A percentile compares a stretch with the other conserved stretches of the same genome.
Evolutionary conservation across 1,140 invertebrate genomes (phyloP).

Genomic region (Conopomorpha cramerella): DNA sequence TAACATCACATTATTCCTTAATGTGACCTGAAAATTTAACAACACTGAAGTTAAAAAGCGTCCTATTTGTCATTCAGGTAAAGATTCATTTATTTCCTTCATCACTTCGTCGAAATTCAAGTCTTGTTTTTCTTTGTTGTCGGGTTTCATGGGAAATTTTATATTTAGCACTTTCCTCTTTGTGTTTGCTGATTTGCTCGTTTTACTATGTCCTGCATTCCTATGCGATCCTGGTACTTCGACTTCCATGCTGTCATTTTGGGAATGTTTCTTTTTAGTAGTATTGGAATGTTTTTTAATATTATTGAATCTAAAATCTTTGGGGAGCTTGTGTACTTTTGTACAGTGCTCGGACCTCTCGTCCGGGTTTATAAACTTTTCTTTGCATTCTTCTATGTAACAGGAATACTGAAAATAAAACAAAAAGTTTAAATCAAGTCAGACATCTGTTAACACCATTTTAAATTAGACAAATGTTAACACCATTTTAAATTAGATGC

Average conservation of each 20-base stretch:
- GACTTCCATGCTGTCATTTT: conserved; percentile 3
- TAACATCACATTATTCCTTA: too few species aligned
- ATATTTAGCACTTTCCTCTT: conserved; percentile 5
- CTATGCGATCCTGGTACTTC: too few species aligned
- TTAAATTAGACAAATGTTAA: conserved; percentile 17
- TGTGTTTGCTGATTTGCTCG: too few species aligned
- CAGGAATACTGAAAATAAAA: conserved; percentile 65
- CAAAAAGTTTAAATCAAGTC: conserved; percentile 5
- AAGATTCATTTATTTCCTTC: too few species aligned
- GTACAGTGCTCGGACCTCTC: conserved; percentile 67
- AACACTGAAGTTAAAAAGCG: too few species aligned
- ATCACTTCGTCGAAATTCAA: too few species aligned
- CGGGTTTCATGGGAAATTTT: conserved; percentile 23
- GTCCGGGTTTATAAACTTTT: conserved; percentile 58
- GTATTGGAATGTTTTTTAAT: conserved; percentile 10
- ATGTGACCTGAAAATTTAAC: too few species aligned
- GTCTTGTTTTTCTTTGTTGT: too few species aligned
- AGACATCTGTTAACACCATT: conserved; percentile 4
- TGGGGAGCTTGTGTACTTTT: conserved; percentile 66
- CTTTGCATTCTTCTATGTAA: conserved; percentile 66
- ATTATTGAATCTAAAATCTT: conserved; percentile 65
- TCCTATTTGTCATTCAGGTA: too few species aligned
- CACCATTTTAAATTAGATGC: conserved; percentile 22
- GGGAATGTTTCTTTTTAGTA: conserved; percentile 13
- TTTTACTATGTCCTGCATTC: too few species aligned